phyloP scores from a whole-genome alignment of 2,113 vertebrate species.

The Megaptera novaeangliae region DNA sequence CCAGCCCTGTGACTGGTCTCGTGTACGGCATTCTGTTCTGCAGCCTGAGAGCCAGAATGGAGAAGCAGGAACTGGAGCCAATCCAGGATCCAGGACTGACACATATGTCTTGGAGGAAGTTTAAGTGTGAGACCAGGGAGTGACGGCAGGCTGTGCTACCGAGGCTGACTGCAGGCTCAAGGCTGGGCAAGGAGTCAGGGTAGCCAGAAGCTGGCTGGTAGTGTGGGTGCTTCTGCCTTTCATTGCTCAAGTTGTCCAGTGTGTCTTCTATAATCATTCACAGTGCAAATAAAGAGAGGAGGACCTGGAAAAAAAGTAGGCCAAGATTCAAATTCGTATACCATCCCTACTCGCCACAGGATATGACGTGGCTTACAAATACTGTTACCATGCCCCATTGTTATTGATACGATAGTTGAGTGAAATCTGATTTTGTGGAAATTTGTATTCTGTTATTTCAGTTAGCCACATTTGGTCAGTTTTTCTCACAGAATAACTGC shows the following conservation, averaged over 20 bases:
- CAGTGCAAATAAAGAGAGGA: not conserved
- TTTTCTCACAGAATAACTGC: conserved; percentile 1
- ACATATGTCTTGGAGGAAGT: conserved; percentile 55
- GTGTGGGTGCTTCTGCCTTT: not conserved
- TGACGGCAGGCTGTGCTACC: not conserved
- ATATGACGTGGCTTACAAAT: not conserved
- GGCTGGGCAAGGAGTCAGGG: not conserved
- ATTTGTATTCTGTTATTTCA: not conserved
- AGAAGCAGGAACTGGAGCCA: not conserved
- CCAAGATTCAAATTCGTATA: not conserved
- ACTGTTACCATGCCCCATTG: not conserved
- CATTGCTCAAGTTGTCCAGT: not conserved
- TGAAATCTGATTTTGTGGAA: not conserved
- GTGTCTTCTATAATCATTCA: not conserved
- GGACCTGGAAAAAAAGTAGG: not conserved
- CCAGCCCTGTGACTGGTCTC: not conserved
- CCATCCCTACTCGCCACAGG: not conserved
- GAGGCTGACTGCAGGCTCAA: not conserved
- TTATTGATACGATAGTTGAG: not conserved
- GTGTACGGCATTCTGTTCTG: not conserved
- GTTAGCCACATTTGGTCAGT: not conserved
- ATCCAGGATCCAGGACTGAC: conserved; percentile 23
- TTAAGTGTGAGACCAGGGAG: conserved; percentile 23
- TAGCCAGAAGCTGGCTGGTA: not conserved
- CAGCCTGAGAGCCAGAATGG: not conserved